A percentile compares a stretch with the other conserved stretches of the same genome.
Conservation (phyloP, 2,888 invertebrate species). For the Drosophila engyochracea region DNA sequence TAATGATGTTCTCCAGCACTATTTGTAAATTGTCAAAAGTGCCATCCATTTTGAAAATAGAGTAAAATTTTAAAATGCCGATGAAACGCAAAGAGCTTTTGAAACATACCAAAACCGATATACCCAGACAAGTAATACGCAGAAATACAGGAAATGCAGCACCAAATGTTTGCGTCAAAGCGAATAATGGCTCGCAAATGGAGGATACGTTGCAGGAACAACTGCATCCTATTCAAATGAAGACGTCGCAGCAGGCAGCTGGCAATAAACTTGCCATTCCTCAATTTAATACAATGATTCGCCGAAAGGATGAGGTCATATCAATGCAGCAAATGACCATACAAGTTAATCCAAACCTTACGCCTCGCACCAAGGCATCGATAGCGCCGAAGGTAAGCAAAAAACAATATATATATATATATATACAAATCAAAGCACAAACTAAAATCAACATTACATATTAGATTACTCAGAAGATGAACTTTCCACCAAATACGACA, state of each 20-base stretch:
- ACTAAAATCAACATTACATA: not conserved
- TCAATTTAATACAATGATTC: slow-evolving; percentile 66
- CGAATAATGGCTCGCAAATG: slow-evolving; percentile 21
- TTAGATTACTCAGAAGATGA: slow-evolving; percentile 79
- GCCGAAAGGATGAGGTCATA: slow-evolving; percentile 56
- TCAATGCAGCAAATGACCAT: slow-evolving; percentile 37
- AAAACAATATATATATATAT: not conserved
- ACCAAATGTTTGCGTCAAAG: slow-evolving; percentile 31
- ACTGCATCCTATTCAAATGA: too few relatives aligned
- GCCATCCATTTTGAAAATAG: not conserved
- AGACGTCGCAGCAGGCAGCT: not conserved
- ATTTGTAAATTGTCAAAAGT: slow-evolving; percentile 7
- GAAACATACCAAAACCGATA: slow-evolving; percentile 12
- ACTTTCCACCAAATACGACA: slow-evolving; percentile 65
- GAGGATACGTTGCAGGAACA: not conserved
- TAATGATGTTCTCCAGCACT: not conserved
- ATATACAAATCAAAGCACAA: not conserved
- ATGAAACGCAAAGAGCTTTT: slow-evolving; percentile 25
- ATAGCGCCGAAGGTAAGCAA: slow-evolving; percentile 73
- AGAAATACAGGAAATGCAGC: not conserved
- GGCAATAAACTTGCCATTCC: slow-evolving; percentile 53
- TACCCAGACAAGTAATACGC: slow-evolving; percentile 12
- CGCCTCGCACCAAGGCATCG: slow-evolving; percentile 65
- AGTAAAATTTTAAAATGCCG: slow-evolving; percentile 48
- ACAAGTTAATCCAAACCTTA: slow-evolving; percentile 35